Percentiles rank a stretch among this genome's conserved stretches.
Conservation (phyloP, 2,113 vertebrate species). For the Thinocorus orbignyianus region DNA sequence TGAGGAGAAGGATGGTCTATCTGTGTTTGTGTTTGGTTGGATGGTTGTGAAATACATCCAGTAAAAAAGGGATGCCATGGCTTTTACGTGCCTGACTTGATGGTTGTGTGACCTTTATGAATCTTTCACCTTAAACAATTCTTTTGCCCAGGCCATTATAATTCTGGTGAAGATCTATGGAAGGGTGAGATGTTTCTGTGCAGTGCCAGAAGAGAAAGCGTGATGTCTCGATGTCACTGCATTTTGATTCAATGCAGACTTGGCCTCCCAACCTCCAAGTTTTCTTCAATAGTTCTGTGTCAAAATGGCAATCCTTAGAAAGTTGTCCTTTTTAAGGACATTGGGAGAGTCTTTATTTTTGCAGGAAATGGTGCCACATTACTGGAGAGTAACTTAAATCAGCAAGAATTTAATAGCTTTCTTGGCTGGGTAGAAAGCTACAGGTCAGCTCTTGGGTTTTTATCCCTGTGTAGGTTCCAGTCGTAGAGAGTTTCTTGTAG, state of each 20-base stretch:
- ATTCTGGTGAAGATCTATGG: background rate
- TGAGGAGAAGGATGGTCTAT: background rate
- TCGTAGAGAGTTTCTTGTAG: background rate
- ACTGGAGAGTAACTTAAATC: background rate
- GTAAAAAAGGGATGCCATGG: background rate
- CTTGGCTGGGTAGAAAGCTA: background rate
- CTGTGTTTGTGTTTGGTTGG: background rate
- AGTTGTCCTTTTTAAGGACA: background rate
- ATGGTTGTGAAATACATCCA: background rate
- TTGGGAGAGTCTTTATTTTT: background rate
- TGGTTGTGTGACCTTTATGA: background rate
- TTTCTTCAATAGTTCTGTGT: background rate
- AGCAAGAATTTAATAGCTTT: background rate
- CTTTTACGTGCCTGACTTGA: background rate
- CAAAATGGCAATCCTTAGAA: background rate
- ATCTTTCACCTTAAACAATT: background rate
- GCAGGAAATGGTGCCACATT: rapidly evolving
- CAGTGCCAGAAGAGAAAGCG: background rate
- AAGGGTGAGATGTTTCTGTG: background rate
- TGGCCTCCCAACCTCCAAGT: background rate
- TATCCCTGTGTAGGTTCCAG: background rate
- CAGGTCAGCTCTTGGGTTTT: conserved; percentile 1
- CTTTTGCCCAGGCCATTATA: background rate
- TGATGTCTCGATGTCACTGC: background rate
- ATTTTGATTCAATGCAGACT: background rate